Conservation (phyloP, 2,888 invertebrate genomes). For the Patella ulyssiponensis region DNA sequence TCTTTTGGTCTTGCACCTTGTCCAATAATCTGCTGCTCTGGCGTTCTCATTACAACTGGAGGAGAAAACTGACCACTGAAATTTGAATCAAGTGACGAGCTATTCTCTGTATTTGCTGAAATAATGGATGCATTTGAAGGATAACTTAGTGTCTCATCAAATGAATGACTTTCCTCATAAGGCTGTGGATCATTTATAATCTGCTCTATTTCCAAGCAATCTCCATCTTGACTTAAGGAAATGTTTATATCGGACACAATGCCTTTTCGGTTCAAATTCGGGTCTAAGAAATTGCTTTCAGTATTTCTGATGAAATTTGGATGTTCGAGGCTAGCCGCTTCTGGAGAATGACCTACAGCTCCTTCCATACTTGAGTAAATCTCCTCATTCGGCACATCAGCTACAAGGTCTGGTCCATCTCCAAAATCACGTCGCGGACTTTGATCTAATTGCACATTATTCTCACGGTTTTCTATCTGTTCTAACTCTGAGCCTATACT, state of each 20-base stretch:
- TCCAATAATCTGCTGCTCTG: slow-evolving; percentile 25
- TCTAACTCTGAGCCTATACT: background rate
- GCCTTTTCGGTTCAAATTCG: background rate
- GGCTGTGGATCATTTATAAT: slow-evolving; percentile 1
- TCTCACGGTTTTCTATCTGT: background rate
- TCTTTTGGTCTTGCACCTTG: slow-evolving; percentile 61
- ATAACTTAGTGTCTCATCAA: background rate
- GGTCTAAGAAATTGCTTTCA: background rate
- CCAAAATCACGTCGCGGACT: background rate
- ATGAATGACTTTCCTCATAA: background rate
- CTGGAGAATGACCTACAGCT: slow-evolving; percentile 3
- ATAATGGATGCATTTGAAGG: background rate
- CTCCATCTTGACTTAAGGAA: slow-evolving; percentile 1
- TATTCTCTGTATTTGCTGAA: background rate
- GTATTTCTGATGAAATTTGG: background rate
- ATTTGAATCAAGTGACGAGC: background rate
- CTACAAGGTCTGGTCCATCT: background rate
- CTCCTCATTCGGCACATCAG: background rate
- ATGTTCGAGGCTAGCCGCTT: background rate
- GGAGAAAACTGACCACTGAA: background rate
- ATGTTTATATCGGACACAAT: slow-evolving; percentile 2
- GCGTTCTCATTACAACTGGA: background rate
- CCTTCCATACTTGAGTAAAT: slow-evolving; percentile 9
- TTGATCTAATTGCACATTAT: background rate
- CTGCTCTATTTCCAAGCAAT: background rate